These are phyloP conservation scores for Hemiprocne comata DNA, from an alignment of 2,113 vertebrate genomes.

Conservation along the genomic window DNA sequence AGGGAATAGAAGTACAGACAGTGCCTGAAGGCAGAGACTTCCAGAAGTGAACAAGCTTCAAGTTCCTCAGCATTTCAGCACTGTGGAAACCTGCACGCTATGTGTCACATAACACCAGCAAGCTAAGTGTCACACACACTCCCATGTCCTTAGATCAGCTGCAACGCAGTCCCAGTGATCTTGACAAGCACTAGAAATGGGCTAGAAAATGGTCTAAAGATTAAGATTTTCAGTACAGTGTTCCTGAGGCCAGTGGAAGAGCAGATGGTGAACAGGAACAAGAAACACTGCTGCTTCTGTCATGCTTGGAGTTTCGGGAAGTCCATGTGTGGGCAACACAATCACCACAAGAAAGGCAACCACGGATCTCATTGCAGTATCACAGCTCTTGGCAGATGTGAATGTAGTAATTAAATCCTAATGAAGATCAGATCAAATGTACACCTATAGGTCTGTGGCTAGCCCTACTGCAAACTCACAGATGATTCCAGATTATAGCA, in stretches of 20 bases:
- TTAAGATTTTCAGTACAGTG: background rate
- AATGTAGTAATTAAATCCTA: background rate
- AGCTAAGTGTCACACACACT: rapidly evolving
- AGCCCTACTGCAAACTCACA: background rate
- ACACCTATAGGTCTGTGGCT: background rate
- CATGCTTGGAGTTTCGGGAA: background rate
- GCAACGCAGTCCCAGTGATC: background rate
- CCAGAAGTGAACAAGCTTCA: background rate
- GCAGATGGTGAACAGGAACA: background rate
- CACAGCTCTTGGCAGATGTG: background rate
- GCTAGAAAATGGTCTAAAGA: background rate
- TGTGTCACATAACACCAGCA: background rate
- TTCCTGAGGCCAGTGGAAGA: background rate
- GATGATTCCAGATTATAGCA: background rate
- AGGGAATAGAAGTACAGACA: background rate
- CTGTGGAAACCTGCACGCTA: background rate
- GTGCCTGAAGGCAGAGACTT: background rate
- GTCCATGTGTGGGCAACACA: background rate
- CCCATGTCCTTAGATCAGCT: background rate
- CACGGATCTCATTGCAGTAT: background rate
- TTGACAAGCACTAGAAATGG: background rate
- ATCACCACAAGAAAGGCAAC: background rate
- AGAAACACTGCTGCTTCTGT: background rate
- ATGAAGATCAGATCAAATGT: background rate
- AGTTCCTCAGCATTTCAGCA: background rate